Conservation (phyloP, 37 sponge, comb jelly and placozoan species). For the Ephydatia muelleri region DNA sequence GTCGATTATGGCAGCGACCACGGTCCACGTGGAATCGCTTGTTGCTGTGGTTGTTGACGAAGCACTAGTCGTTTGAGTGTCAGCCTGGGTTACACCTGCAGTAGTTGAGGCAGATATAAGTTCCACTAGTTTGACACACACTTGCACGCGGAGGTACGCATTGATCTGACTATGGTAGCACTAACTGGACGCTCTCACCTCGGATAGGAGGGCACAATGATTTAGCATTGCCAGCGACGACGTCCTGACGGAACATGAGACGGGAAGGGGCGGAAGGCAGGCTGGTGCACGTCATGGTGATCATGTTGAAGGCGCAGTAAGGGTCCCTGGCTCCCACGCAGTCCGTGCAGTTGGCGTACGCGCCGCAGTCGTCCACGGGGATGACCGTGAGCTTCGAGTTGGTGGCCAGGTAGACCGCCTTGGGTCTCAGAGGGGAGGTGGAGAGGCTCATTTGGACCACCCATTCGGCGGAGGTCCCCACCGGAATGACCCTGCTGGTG, state of each 20-base stretch:
- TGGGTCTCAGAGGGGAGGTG: not conserved
- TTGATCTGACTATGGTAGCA: too few relatives aligned
- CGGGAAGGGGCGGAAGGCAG: not conserved
- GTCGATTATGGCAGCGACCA: not conserved
- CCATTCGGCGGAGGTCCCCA: not conserved
- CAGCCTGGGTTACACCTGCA: not conserved
- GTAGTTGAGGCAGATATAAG: too few relatives aligned
- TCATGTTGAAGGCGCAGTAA: slow-evolving; percentile 54
- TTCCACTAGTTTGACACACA: not conserved
- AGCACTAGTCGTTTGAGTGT: not conserved
- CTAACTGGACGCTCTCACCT: not conserved
- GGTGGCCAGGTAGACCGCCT: slow-evolving; percentile 48
- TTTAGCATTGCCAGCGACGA: not conserved
- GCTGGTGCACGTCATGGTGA: slow-evolving; percentile 30
- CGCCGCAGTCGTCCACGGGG: slow-evolving; percentile 26
- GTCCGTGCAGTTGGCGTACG: slow-evolving; percentile 26
- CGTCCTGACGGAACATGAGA: not conserved
- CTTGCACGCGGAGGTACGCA: too few relatives aligned
- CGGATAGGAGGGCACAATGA: not conserved
- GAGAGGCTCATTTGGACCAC: not conserved
- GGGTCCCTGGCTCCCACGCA: slow-evolving; percentile 67
- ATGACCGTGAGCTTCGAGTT: slow-evolving; percentile 25
- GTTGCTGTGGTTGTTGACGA: not conserved
- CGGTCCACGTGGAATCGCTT: not conserved
- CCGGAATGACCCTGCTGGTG: not conserved